A percentile compares a stretch with the other conserved stretches of the same genome.
These are phyloP conservation scores for Chrysotoxum bicinctum DNA, from an alignment of 2,888 invertebrate genomes.

Conservation along the genomic window DNA sequence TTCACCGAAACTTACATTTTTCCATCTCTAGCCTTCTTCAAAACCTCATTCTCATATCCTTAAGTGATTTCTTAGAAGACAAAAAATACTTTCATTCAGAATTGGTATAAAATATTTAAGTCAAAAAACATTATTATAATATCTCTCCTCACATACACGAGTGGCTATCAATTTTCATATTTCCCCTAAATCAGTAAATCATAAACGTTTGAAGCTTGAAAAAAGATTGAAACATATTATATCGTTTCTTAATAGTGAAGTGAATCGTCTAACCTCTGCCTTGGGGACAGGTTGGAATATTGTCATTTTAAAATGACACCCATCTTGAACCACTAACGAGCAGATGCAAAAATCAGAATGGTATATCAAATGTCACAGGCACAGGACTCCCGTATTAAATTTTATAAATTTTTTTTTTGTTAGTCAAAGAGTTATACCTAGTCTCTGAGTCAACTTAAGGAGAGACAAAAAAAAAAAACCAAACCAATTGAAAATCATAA, in stretches of 20 bases:
- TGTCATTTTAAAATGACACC: constrained; percentile 30
- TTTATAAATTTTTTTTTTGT: background rate
- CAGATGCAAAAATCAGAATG: constrained; percentile 28
- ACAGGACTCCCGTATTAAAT: background rate
- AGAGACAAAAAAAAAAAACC: background rate
- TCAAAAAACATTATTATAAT: too few relatives aligned
- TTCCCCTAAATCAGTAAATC: background rate
- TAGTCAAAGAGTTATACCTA: background rate
- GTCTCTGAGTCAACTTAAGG: background rate
- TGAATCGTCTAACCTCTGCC: background rate
- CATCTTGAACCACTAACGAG: constrained; percentile 9
- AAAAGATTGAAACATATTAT: background rate
- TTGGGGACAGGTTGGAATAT: background rate
- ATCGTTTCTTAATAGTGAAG: background rate
- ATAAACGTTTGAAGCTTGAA: background rate
- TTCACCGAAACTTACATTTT: too few relatives aligned
- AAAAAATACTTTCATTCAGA: background rate
- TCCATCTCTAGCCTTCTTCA: background rate
- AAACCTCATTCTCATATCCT: background rate
- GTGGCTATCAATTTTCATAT: background rate
- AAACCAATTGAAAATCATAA: constrained; percentile 50
- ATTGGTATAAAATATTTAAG: background rate
- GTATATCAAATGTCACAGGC: constrained; percentile 26
- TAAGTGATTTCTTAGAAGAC: too few relatives aligned
- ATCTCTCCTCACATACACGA: background rate